phyloP scores from a whole-genome alignment of 2,888 invertebrate genomes.

The Leucania comma region DNA sequence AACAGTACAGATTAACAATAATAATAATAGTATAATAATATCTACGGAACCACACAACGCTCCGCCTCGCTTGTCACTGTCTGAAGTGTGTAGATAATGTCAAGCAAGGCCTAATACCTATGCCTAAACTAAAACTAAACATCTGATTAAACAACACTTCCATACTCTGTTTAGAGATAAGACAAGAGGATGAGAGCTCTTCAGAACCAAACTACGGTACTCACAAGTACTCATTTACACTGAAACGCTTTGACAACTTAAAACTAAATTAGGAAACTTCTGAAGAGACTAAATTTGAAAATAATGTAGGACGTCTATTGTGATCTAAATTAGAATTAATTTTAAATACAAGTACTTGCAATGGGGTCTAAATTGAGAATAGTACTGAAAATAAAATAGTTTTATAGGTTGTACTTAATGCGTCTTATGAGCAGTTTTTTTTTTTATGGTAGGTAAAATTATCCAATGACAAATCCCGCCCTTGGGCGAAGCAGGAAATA shows the following conservation, averaged over 20 bases:
- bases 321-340: constrained; percentile 15
- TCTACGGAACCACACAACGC: too few species aligned
- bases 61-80: too few species aligned
- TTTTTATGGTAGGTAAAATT: too few species aligned
- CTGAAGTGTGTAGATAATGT: too few species aligned
- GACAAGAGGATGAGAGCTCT: not conserved
- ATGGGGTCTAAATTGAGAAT: too few species aligned
- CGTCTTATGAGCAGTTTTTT: too few species aligned
- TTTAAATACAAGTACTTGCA: not conserved
- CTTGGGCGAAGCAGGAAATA: too few species aligned
- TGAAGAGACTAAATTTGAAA: constrained; percentile 38
- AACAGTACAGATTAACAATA: too few species aligned
- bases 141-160: constrained; percentile 12
- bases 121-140: constrained; percentile 15
- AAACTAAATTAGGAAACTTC: constrained; percentile 45
- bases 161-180: constrained; percentile 4
- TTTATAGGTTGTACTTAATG: too few species aligned
- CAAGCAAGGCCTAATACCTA: not conserved
- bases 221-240: constrained; percentile 6
- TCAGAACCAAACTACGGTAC: not conserved
- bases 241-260: constrained; percentile 38
- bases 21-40: too few species aligned
- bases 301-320: constrained; percentile 24
- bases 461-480: too few species aligned
- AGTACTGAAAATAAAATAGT: too few species aligned